Evolutionary conservation across 2,113 vertebrate species (phyloP), one percentile per base, ranked within the genome.

Genomic region (Leiothrix lutea): DNA sequence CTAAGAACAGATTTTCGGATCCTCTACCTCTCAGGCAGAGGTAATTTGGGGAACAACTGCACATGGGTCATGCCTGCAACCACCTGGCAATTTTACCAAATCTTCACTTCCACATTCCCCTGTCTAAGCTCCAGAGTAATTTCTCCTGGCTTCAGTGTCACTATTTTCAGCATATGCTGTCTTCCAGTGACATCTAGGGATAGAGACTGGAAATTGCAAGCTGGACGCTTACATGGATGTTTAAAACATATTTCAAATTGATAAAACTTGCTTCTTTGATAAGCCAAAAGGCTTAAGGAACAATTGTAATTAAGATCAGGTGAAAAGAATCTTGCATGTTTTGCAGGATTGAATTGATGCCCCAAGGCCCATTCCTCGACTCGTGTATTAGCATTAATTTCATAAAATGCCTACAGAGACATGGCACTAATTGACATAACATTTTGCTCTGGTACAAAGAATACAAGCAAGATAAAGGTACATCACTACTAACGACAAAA

Each of bases 151-250:
- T 71, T 64, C 45, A 19, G 12, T 2, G 14, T 5, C 28, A 9
- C 40, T 23, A 14, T 40, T 78, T 48, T 36, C 72, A 81, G 60
- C 40, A 45, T 71, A 18, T 26, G 33, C 69, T 86, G 72, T 80
- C 69, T 81, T 92, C 23, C 26, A 81, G 51, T 74, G 96, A 90
- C 96, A 95, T 58, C 95, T 97, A 95, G 86, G 40, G 92, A 86
- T 3, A 56, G 4, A 40, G 28, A 71, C 48, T 71, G 53, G n/a
- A 84, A 94, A 92, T 6, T 1, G 12, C 92, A 86, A 73, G 56
- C 36, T 78, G 60, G 4, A 12, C 0, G 1, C 53, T 86, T 40
- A 51, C 19, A 7, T 8, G 31, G 47, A 14, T 11, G 5, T 61
- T 77, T 50, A 66, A 79, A 86, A 71, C 5, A 1, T 5, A 47